Base-by-base conservation (phyloP, 2,888 invertebrate species). In the Drosophila subquinaria region DNA sequence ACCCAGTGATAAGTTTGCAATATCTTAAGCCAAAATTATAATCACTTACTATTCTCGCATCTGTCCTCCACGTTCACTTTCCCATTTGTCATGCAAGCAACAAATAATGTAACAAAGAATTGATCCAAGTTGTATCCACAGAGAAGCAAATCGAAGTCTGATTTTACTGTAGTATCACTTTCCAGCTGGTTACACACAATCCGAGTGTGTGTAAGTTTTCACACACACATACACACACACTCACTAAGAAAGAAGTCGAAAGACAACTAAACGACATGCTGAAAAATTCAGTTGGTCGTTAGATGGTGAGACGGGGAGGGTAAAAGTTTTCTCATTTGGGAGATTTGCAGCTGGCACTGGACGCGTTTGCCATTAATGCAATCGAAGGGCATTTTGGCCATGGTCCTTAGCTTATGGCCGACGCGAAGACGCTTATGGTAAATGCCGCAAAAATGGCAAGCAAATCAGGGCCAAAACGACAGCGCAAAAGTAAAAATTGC, bases 381-480 rank as follows among this genome's bases (percentile, higher is more conserved):
- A 86, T 84, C 81, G 83, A 84, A 81, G 78, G 65, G 57, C 73
- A 88, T 85, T 77, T 85, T 77, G 77, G 88, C 82, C 48, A 33
- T 55, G 57, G 52, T 63, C 35, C 76, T 64, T 45, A 40, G 74
- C 62, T 59, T 45, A 11, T 67, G 45, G 17, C 43, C 48, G 47
- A 8, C 59, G 1, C 42, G 9, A 6, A 42, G 72, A 40, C 62
- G 63, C 73, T 83, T 79, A 85, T 84, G 84, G 79, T 81, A 85
- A 85, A 88, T 79, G 85, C 88, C 87, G 60, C 79, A 76, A 80
- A 43, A 85, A 86, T 88, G 85, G 81, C 87, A 81, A 85, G 81
- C 85, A 86, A 85, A 86, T 88, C 88, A 86, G 81, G 67, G 76
- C 63, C 72, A 77, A 75, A 68, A 40, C 61, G 70, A 69, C 62